These are phyloP conservation scores for Atta cephalotes DNA, from an alignment of 1,140 invertebrate genomes.

Conservation along the genomic window DNA sequence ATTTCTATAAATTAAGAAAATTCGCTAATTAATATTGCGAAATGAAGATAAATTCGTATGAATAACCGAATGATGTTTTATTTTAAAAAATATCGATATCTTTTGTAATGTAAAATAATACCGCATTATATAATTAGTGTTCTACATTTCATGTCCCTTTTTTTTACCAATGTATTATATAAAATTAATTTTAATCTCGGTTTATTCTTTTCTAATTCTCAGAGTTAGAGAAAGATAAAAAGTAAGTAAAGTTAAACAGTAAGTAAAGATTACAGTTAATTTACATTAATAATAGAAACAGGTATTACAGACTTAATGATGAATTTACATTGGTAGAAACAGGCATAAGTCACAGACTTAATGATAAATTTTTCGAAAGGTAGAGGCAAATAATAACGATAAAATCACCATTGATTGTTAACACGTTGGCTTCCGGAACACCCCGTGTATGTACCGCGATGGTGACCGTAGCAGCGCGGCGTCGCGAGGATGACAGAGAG, in stretches of 20 bases:
- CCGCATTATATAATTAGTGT: background rate
- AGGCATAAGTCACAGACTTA: background rate
- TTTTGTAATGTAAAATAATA: background rate
- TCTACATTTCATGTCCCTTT: too few relatives aligned
- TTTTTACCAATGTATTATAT: too few relatives aligned
- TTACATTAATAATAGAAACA: too few relatives aligned
- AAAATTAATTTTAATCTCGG: too few relatives aligned
- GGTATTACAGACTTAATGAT: background rate
- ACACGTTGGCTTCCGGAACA: slow-evolving; percentile 8
- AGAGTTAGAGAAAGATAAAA: too few relatives aligned
- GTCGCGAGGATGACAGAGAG: slow-evolving; percentile 40
- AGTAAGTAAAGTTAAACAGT: too few relatives aligned
- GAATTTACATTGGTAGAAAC: background rate
- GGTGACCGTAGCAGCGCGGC: slow-evolving; percentile 19
- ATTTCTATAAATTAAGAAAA: background rate
- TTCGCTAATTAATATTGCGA: background rate
- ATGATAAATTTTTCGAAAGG: background rate
- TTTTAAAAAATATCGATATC: background rate
- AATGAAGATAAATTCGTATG: background rate
- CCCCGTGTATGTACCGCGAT: slow-evolving; percentile 15
- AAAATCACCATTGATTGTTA: slow-evolving; percentile 7
- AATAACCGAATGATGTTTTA: background rate
- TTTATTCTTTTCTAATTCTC: too few relatives aligned
- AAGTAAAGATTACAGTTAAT: too few relatives aligned
- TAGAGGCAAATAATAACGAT: background rate